Conservation (phyloP, 2,113 vertebrate species). For the Potamarius usumacintae region DNA sequence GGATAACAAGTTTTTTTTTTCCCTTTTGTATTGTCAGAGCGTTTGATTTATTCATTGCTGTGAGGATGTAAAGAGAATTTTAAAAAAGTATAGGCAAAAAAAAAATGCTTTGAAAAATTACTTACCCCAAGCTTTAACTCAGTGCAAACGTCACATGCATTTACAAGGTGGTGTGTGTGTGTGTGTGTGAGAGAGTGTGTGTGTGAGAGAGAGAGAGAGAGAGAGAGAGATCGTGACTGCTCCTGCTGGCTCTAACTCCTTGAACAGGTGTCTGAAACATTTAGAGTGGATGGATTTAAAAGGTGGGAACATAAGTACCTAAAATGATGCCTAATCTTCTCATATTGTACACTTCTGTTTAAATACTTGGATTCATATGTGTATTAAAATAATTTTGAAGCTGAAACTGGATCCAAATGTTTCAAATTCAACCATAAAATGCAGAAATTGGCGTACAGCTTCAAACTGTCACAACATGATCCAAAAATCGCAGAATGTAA, state of each 20-base stretch:
- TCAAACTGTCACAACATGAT: not conserved
- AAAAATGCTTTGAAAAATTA: too few relatives aligned
- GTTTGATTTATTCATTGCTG: too few relatives aligned
- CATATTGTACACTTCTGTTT: not conserved
- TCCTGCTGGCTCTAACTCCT: not conserved
- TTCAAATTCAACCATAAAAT: not conserved
- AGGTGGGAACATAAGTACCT: not conserved
- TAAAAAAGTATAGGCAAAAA: too few relatives aligned
- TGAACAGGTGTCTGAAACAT: conserved; percentile 14
- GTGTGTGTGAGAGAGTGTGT: too few relatives aligned
- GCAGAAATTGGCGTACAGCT: not conserved
- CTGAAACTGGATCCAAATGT: not conserved
- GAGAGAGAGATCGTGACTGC: conserved; percentile 3
- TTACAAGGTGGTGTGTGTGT: not conserved
- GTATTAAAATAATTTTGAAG: not conserved
- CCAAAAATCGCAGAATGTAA: not conserved
- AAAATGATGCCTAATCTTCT: not conserved
- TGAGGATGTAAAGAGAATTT: too few relatives aligned
- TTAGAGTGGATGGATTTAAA: conserved; percentile 2
- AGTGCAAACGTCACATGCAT: not conserved
- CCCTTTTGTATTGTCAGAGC: too few relatives aligned
- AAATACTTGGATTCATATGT: not conserved
- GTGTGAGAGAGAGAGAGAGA: conserved; percentile 9
- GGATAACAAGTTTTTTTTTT: too few relatives aligned
- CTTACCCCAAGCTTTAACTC: not conserved